Evolutionary conservation across 2,797 vertebrate genomes (phyloP).

Genomic region (Coregonus suidteri): DNA sequence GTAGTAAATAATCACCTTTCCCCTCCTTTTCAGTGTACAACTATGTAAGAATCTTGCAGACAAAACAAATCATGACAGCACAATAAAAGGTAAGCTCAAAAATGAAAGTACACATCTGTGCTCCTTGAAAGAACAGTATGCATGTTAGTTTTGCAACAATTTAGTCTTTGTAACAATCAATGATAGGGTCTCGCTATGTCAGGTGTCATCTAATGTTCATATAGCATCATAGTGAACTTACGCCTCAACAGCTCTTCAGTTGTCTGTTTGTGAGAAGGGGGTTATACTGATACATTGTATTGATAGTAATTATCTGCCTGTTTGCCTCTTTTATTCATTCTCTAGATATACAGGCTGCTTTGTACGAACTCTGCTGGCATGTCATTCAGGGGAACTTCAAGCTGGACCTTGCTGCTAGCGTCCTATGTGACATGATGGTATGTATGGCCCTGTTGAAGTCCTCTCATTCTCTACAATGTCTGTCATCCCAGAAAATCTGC

Average conservation of each 20-base stretch:
- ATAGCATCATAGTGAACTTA: not conserved
- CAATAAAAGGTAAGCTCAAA: constrained; percentile 84
- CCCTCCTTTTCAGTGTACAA: constrained; percentile 77
- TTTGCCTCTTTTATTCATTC: constrained; percentile 12
- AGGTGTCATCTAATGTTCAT: not conserved
- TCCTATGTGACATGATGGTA: constrained; percentile 94
- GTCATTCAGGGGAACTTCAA: constrained; percentile 94
- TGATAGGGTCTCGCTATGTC: not conserved
- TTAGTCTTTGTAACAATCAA: not conserved
- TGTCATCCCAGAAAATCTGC: not conserved
- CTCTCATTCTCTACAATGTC: not conserved
- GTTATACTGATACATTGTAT: not conserved
- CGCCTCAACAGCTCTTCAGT: not conserved
- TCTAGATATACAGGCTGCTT: constrained; percentile 89
- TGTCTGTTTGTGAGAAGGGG: not conserved
- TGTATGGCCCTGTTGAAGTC: constrained; percentile 40
- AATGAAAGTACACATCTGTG: not conserved
- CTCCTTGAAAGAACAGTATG: not conserved
- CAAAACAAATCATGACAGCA: constrained; percentile 83
- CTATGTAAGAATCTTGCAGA: constrained; percentile 90
- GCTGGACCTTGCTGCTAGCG: constrained; percentile 87
- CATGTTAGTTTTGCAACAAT: not conserved
- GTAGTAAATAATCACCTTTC: constrained; percentile 18
- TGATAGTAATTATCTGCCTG: constrained; percentile 17
- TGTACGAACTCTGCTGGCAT: constrained; percentile 94